Base-by-base conservation (phyloP, 2,113 vertebrate species). In the Puffinus mauretanicus region DNA sequence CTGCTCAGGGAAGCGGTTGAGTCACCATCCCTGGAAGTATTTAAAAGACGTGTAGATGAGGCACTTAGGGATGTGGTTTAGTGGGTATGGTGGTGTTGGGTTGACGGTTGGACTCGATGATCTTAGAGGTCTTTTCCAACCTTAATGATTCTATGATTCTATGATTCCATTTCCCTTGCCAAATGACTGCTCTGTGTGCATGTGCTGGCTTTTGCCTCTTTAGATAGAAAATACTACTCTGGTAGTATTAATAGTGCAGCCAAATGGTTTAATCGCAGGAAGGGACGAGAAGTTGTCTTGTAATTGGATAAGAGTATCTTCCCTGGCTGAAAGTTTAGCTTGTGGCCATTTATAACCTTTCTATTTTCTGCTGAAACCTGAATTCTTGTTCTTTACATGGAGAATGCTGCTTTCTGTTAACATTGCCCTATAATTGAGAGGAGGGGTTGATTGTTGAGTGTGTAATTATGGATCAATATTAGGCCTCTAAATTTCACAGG, bases 311-410 rank as follows among this genome's bases (percentile, higher is more conserved):
- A 71, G 61, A 69, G 65, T 40, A 40, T 92, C 80, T 92, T 84
- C 36, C 42, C 38, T 89, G 54, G 20, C 38, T 87, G 80, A 51
- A 91, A 84, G 61, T 94, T 92, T 84, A 96, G 65, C 72, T 84
- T 72, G 77, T 91, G 81, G 65, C 61, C 73, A 38, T 86, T 93
- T 94, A 89, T 94, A 96, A 82, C 47, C 20, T 86, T 91, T 81
- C 94, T 92, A 65, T 95, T 94, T 96, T 71, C 77, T 95, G 34
- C 65, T 93, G 86, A 84, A 94, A 94, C 51, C 65, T 61, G 83
- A 95, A 76, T 81, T 86, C 46, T 65, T 36, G 49, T 19, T 95
- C 86, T 86, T 77, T 49, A 13, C 10, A 8, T 10, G 61, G 70
- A 38, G 36, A 90, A 80, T 58, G 13, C 19, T 85, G 44, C 40